These are phyloP conservation scores for Cavia aperea DNA, from an alignment of 2,113 vertebrate species.

Conservation along the genomic window DNA sequence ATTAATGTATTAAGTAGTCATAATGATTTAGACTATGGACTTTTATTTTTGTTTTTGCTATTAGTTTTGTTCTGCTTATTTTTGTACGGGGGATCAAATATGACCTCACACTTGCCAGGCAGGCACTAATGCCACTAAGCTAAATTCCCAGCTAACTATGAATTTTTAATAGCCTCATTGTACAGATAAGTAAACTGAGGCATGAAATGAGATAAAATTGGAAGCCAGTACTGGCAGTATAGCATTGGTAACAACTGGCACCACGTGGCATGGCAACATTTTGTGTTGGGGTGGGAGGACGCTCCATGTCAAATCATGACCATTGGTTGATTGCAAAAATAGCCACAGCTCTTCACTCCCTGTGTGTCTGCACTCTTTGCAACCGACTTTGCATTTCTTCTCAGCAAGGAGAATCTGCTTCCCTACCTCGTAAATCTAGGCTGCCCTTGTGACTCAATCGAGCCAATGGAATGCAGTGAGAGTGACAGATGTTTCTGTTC, in stretches of 20 bases:
- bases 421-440: background rate
- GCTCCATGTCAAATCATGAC: background rate
- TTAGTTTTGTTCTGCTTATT: no score
- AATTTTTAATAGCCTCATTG: background rate
- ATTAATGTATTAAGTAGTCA: conserved; percentile 8
- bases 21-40: background rate
- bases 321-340: background rate
- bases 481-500: background rate
- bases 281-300: background rate
- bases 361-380: background rate
- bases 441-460: background rate
- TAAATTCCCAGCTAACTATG: background rate
- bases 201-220: background rate
- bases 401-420: background rate
- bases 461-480: background rate
- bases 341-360: background rate
- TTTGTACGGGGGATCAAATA: no score
- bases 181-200: conserved; percentile 16
- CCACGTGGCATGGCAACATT: background rate
- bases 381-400: background rate
- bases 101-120: no score
- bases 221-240: background rate
- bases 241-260: background rate
- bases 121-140: no score
- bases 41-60: background rate